Evolutionary conservation across 2,888 invertebrate species (phyloP).

Genomic region (Folsomia candida): DNA sequence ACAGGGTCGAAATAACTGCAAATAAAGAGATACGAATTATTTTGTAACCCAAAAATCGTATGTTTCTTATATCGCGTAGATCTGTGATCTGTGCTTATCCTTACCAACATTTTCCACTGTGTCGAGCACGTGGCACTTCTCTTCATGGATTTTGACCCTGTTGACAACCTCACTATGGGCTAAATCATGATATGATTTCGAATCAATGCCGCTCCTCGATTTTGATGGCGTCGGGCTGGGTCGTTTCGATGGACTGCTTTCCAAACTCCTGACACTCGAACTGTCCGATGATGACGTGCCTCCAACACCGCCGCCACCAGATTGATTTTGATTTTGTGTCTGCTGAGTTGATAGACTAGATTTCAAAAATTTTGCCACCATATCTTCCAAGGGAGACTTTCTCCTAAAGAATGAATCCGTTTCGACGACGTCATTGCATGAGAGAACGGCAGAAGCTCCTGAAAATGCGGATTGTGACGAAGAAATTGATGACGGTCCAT

Average conservation of each 20-base stretch:
- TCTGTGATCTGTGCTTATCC: no score
- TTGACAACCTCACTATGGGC: conserved; percentile 32
- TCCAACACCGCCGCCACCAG: no score
- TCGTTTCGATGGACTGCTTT: conserved; percentile 18
- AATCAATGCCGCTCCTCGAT: conserved; percentile 39
- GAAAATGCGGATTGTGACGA: conserved; percentile 4
- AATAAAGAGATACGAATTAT: no score
- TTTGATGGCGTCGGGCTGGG: conserved; percentile 10
- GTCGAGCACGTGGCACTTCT: conserved; percentile 37
- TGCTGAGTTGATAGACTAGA: conserved; percentile 14
- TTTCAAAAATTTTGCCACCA: conserved; percentile 42
- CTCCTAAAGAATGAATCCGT: conserved; percentile 30
- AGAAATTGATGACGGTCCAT: conserved; percentile 20
- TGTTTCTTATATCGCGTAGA: no score
- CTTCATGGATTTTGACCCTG: conserved; percentile 24
- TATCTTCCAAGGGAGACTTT: conserved; percentile 38
- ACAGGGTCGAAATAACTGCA: no score
- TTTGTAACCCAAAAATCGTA: no score
- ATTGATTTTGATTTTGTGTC: background rate
- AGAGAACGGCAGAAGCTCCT: background rate
- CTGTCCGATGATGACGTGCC: background rate
- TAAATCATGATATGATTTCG: conserved; percentile 39
- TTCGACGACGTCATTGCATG: conserved; percentile 26
- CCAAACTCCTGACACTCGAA: conserved; percentile 15
- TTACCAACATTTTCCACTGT: conserved; percentile 28